Evolutionary conservation across 2,797 vertebrate species (phyloP).

Genomic region (Falco naumanni): DNA sequence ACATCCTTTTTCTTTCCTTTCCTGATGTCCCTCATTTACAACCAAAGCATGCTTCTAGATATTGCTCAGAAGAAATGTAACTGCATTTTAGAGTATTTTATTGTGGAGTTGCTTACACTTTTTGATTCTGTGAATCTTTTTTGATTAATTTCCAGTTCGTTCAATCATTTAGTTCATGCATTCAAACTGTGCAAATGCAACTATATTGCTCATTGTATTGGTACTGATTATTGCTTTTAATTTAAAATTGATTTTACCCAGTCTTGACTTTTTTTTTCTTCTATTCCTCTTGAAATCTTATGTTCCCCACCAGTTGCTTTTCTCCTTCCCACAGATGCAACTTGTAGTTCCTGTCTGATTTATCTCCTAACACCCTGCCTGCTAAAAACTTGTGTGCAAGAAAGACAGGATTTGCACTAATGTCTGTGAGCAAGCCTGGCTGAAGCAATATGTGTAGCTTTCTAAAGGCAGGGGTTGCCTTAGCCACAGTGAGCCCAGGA

Average conservation of each 20-base stretch:
- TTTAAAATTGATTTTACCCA: constrained; percentile 8
- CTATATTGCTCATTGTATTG: not conserved
- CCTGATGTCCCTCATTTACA: constrained; percentile 27
- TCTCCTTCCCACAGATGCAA: not conserved
- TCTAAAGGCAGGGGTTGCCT: not conserved
- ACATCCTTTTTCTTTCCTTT: constrained; percentile 1
- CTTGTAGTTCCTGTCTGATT: not conserved
- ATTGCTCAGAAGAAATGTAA: not conserved
- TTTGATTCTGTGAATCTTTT: constrained; percentile 12
- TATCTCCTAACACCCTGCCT: not conserved
- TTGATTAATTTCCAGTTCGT: constrained; percentile 8
- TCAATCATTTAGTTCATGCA: not conserved
- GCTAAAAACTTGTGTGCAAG: not conserved
- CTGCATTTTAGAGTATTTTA: constrained; percentile 19
- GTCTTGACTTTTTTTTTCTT: not conserved
- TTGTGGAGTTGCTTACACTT: not conserved
- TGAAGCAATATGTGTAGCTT: not conserved
- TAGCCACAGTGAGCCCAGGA: not conserved
- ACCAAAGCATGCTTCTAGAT: not conserved
- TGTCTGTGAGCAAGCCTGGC: not conserved
- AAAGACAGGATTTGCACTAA: not conserved
- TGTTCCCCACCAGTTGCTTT: not conserved
- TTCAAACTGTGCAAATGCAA: constrained; percentile 2
- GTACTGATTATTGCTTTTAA: constrained; percentile 14
- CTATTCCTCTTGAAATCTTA: not conserved